Evolutionary conservation across 1,140 invertebrate genomes (phyloP).

Genomic region (Tenebrio molitor): DNA sequence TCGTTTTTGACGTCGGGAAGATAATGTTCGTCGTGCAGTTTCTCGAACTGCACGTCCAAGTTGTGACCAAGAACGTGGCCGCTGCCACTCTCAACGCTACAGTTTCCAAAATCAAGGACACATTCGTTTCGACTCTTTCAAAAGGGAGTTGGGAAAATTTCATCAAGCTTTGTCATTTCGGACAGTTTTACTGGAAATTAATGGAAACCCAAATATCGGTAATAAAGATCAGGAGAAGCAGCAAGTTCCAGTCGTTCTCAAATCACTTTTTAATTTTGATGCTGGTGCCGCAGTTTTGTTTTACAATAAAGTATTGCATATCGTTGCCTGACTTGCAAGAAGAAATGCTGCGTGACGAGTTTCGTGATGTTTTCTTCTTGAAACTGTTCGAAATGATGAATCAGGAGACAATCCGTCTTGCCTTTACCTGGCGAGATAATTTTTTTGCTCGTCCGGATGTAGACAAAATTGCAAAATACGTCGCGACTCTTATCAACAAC

Average conservation of each 20-base stretch:
- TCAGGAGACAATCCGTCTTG: conserved; percentile 73
- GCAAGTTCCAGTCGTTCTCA: no score
- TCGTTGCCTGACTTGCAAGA: conserved; percentile 43
- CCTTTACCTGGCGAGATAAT: conserved; percentile 72
- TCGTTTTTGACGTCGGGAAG: conserved; percentile 45
- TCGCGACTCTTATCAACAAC: conserved; percentile 71
- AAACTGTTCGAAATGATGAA: conserved; percentile 75
- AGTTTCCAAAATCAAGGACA: conserved; percentile 2
- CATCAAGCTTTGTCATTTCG: conserved; percentile 47
- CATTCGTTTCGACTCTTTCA: conserved; percentile 1
- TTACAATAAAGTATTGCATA: neutral
- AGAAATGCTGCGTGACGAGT: conserved; percentile 62
- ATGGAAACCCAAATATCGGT: conserved; percentile 60
- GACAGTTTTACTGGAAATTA: conserved; percentile 62
- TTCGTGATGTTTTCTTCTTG: conserved; percentile 74
- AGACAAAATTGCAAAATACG: conserved; percentile 74
- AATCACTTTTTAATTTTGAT: conserved; percentile 68
- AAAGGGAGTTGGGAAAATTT: conserved; percentile 31
- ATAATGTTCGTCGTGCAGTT: conserved; percentile 46
- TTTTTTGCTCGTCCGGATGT: conserved; percentile 66
- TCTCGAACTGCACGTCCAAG: conserved; percentile 30
- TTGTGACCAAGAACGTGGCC: neutral
- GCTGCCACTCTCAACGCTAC: neutral
- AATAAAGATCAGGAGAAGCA: conserved; percentile 60
- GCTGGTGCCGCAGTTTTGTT: neutral